Base-by-base conservation (phyloP, 2,797 vertebrate species). In the Ptychadena robeensis region DNA sequence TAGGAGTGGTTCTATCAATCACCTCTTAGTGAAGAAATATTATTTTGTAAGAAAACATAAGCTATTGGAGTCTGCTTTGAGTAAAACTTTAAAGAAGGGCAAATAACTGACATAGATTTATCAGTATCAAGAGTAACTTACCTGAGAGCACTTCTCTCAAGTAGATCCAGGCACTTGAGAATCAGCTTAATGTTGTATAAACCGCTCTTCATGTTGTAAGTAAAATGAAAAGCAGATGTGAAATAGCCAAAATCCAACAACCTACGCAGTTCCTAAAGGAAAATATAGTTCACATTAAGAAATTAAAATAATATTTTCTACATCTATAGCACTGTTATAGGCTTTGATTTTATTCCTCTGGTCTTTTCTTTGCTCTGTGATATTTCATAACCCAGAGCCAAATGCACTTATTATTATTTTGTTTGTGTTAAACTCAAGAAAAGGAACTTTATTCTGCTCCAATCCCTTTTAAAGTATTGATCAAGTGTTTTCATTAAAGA, bases 121-220 rank as follows among this genome's bases (percentile, higher is more conserved):
- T 61, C 34, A 40, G 34, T 2, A 12, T 53, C 63, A 15, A 35
- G 6, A 5, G 30, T 78, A 79, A 35, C 76, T 79, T 86, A 87
- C 85, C 85, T 87, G 34, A 87, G 67, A 69, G 64, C 32, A 1
- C 25, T 44, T 70, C 44, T 79, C 27, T 86, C 86, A 66, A 86
- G 71, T 25, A 87, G 66, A 78, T 82, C 40, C 40, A 87, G 71
- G 66, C 86, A 84, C 63, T 85, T 86, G 44, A 69, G 72, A 61
- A 85, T 59, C 10, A 84, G 70, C 73, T 79, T 76, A 9, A 86
- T 66, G 80, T 86, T 86, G 71, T 86, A 84, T 44, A 84, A 77
- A 30, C 71, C 85, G 65, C 61, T 86, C 81, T 87, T 86, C 66
- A 85, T 63, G 72, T 86, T 86, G 69, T 79, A 84, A 32, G 86